Percentiles rank a stretch among this genome's conserved stretches.
phyloP scores from a whole-genome alignment of 92 coral and sea anemone genomes.

The Epizoanthus stellaris region DNA sequence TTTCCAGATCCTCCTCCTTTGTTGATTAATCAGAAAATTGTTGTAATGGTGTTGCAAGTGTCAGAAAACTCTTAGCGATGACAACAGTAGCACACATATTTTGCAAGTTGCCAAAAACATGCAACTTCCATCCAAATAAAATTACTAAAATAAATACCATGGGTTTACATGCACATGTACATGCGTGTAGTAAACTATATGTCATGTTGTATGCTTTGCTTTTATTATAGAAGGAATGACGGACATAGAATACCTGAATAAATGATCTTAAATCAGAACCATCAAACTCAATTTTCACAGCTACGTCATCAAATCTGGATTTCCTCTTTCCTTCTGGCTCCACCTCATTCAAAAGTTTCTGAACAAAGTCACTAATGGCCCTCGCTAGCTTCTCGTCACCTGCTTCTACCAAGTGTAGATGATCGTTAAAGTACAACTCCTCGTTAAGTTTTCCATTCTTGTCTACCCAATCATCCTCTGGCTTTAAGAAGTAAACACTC shows the following conservation, averaged over 20 bases:
- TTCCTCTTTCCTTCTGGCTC: slow-evolving; percentile 43
- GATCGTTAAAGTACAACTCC: slow-evolving; percentile 80
- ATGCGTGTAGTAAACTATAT: background rate
- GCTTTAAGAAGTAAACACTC: slow-evolving; percentile 82
- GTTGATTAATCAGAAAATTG: too few species aligned
- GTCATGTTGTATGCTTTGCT: background rate
- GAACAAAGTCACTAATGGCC: slow-evolving; percentile 69
- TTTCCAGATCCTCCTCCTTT: too few species aligned
- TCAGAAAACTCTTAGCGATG: too few species aligned
- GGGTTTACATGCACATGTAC: background rate
- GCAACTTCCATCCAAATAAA: too few species aligned
- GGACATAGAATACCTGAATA: slow-evolving; percentile 26
- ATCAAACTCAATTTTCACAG: slow-evolving; percentile 29
- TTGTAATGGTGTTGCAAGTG: too few species aligned
- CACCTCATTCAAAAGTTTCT: slow-evolving; percentile 62
- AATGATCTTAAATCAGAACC: slow-evolving; percentile 30
- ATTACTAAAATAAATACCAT: too few species aligned
- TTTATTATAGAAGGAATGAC: background rate
- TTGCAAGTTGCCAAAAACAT: too few species aligned
- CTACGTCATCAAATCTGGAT: slow-evolving; percentile 34
- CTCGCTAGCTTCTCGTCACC: slow-evolving; percentile 94
- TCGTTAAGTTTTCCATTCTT: slow-evolving; percentile 80
- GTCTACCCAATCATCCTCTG: slow-evolving; percentile 91
- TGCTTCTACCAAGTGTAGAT: slow-evolving; percentile 86
- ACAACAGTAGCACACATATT: too few species aligned